Evolutionary conservation across 2,888 invertebrate genomes (phyloP).

Genomic region (Therioaphis trifolii): DNA sequence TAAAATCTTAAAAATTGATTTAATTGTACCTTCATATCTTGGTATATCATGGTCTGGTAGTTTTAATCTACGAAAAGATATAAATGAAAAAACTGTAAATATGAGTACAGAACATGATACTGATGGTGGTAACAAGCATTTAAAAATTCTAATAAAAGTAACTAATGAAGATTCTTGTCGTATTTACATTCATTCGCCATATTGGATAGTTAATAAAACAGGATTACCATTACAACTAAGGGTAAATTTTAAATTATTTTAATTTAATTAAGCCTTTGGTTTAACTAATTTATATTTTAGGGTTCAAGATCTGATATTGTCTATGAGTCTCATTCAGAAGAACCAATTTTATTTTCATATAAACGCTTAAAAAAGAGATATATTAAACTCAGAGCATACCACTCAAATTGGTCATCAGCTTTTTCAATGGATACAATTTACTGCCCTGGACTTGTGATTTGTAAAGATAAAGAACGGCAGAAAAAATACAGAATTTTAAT

Average conservation of each 20-base stretch:
- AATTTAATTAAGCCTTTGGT: neutral
- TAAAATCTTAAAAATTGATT: constrained; percentile 68
- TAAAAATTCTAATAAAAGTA: constrained; percentile 77
- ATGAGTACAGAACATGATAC: constrained; percentile 78
- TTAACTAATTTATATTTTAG: constrained; percentile 68
- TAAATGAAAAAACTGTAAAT: constrained; percentile 72
- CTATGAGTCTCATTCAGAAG: constrained; percentile 73
- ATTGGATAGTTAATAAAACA: constrained; percentile 91
- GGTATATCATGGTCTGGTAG: constrained; percentile 79
- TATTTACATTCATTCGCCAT: constrained; percentile 80
- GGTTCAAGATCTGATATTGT: constrained; percentile 75
- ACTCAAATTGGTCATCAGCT: constrained; percentile 76
- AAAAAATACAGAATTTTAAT: constrained; percentile 80
- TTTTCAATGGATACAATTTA: constrained; percentile 78
- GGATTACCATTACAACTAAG: constrained; percentile 84
- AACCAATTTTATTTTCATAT: constrained; percentile 78
- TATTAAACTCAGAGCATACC: constrained; percentile 73
- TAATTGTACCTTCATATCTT: constrained; percentile 74
- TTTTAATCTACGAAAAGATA: constrained; percentile 74
- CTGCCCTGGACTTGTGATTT: constrained; percentile 78
- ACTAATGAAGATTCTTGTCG: constrained; percentile 76
- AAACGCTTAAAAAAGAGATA: constrained; percentile 72
- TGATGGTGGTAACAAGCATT: constrained; percentile 75
- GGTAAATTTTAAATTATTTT: constrained; percentile 70
- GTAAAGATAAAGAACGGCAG: constrained; percentile 77